phyloP scores from a whole-genome alignment of 2,797 vertebrate species.

The Rhinoraja longicauda region DNA sequence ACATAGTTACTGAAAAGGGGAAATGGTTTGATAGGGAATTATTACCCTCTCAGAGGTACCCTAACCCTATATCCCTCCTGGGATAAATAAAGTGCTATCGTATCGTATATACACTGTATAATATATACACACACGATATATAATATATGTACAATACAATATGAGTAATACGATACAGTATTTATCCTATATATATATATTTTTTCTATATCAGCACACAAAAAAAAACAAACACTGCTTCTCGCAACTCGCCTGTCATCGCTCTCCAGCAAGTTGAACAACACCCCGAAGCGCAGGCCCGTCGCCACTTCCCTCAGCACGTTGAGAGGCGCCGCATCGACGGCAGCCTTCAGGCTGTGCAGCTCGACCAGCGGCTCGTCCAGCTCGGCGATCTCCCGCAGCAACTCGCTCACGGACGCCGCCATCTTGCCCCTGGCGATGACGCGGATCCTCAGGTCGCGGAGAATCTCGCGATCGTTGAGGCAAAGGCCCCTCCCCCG shows the following conservation, averaged over 20 bases:
- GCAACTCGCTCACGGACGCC: constrained; percentile 57
- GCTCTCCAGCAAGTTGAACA: constrained; percentile 71
- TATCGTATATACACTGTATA: too few species aligned
- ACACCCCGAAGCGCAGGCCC: constrained; percentile 60
- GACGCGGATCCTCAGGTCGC: background rate
- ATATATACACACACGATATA: too few species aligned
- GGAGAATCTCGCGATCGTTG: background rate
- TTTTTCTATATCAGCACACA: too few species aligned
- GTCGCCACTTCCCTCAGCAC: constrained; percentile 61
- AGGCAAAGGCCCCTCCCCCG: background rate
- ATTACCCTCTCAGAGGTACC: too few species aligned
- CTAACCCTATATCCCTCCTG: too few species aligned
- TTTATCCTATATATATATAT: too few species aligned
- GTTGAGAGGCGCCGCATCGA: constrained; percentile 63
- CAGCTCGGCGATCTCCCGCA: constrained; percentile 61
- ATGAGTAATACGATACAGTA: too few species aligned
- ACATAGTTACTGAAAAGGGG: background rate
- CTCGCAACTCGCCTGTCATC: constrained; percentile 60
- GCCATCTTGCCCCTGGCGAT: constrained; percentile 60
- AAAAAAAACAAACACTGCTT: too few species aligned
- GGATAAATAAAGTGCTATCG: too few species aligned
- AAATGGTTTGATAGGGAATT: background rate
- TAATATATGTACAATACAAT: too few species aligned
- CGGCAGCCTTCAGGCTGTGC: constrained; percentile 66
- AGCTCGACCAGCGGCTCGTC: constrained; percentile 72